Conservation (phyloP, 2,888 invertebrate species). For the Ctena decussata region DNA sequence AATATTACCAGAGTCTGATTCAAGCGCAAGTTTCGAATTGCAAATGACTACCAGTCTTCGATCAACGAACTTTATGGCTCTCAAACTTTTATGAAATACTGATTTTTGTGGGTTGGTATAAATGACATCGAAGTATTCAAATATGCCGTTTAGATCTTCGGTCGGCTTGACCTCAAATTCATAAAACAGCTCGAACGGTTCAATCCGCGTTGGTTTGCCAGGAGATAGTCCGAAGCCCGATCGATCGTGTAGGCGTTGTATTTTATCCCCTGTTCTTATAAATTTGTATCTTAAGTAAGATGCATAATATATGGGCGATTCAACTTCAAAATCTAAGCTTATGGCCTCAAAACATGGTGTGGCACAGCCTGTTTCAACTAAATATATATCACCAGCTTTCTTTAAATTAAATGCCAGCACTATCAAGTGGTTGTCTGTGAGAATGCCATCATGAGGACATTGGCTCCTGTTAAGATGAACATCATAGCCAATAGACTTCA, state of each 20-base stretch:
- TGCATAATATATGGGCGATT: not conserved
- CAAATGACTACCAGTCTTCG: not conserved
- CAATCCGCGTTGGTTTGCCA: too few species aligned
- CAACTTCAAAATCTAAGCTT: not conserved
- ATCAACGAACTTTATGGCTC: not conserved
- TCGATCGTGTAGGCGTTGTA: not conserved
- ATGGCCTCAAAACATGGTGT: not conserved
- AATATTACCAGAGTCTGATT: not conserved
- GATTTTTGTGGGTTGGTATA: not conserved
- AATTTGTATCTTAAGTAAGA: not conserved
- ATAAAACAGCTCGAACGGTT: not conserved
- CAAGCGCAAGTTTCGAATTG: not conserved
- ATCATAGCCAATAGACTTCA: not conserved
- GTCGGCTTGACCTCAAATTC: not conserved
- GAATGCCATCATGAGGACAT: too few species aligned
- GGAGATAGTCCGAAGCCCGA: not conserved
- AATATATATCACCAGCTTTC: not conserved
- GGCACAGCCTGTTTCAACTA: not conserved
- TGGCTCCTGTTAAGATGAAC: not conserved
- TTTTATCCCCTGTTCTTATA: not conserved
- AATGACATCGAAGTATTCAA: not conserved
- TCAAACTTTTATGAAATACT: not conserved
- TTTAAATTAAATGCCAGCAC: not conserved
- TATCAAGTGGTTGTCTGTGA: not conserved
- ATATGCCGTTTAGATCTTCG: not conserved